Evolutionary conservation across 1,140 invertebrate species (phyloP), one percentile per base, ranked within the genome.

Genomic region (Tetraneura akinire): DNA sequence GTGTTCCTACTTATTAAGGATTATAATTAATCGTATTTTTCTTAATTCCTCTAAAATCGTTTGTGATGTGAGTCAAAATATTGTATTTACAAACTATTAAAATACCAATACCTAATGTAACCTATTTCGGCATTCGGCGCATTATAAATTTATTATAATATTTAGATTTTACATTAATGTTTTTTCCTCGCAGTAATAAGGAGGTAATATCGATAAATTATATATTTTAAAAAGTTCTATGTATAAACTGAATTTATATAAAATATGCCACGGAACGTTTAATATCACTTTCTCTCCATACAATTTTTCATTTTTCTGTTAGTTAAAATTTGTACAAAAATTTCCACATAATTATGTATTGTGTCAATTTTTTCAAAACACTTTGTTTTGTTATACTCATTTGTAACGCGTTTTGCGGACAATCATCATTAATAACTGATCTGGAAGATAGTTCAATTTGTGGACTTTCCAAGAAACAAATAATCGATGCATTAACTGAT

Each of bases 401-500:
- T 26, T 49, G 1, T 70, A n/a, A 70, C 16, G n/a, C 6, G 8
- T 10, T 47, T 70, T 3, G 49, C 26, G 37, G 76, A 26, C 18
- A 37, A 1, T 45, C 49, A 6, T 0, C 49, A 1, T 0, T 55
- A 1, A 76, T 51, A 42, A 55, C 11, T n/a, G 23, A 70, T 70
- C 23, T 23, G 14, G 66, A 70, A 26, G 13, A 70, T 6, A 16
- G 23, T 70, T 49, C 45, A 47, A 49, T 70, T 70, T 70, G 66
- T 49, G 66, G 66, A 49, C 42, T 70, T 18, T 16, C 66, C 18
- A 26, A 70, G 13, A 70, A 70, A 47, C 66, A 70, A 70, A 49
- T 70, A 18, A 21, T 47, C 16, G 42, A 47, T 47, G 21, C 42
- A 26, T 26, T 70, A 18, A 47, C 21, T 23, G 1, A 49, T 47